A percentile compares a stretch with the other conserved stretches of the same genome.
Evolutionary conservation across 2,113 vertebrate species (phyloP).

Genomic region (Typhlomys cinereus): DNA sequence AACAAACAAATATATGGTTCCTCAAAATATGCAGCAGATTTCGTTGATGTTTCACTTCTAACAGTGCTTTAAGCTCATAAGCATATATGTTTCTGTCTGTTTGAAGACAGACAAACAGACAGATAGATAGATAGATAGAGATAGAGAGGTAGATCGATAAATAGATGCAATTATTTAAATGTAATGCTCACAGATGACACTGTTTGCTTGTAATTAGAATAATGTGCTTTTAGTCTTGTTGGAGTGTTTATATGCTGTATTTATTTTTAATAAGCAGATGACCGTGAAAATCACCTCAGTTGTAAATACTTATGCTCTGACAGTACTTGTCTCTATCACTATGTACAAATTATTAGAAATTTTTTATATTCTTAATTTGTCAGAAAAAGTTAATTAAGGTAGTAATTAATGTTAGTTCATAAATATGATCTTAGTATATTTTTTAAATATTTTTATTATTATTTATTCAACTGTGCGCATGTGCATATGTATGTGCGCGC

Average conservation of each 20-base stretch:
- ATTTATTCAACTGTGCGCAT: too few relatives aligned
- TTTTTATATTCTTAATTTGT: constrained; percentile 41
- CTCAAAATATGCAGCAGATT: background rate
- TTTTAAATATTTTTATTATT: too few relatives aligned
- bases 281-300: background rate
- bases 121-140: background rate
- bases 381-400: constrained; percentile 1
- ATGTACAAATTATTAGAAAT: background rate
- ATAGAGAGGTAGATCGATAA: background rate
- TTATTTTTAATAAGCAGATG: constrained; percentile 18
- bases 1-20: background rate
- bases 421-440: background rate
- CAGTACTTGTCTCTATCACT: background rate
- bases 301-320: background rate
- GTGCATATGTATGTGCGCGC: too few relatives aligned
- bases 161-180: background rate
- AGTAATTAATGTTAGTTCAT: constrained; percentile 23
- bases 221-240: background rate
- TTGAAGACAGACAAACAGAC: too few relatives aligned
- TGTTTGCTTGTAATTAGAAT: constrained; percentile 36
- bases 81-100: background rate
- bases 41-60: background rate
- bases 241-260: background rate
- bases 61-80: background rate
- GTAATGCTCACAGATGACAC: background rate